These are phyloP conservation scores for Cephus rjabovi DNA, from an alignment of 2,888 invertebrate species.

Conservation along the genomic window DNA sequence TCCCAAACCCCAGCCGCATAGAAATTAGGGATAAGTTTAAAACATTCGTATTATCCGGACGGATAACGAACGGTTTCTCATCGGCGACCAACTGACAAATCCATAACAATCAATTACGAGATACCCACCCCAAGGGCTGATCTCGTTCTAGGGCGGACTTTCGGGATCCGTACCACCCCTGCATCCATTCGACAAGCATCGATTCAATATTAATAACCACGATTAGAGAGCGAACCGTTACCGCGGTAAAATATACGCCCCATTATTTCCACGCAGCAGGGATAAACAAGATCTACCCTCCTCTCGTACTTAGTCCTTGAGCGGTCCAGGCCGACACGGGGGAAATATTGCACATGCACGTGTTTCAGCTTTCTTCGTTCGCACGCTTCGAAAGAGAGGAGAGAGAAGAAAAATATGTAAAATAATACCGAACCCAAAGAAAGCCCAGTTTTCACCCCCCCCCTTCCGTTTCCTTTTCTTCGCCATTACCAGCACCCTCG, in stretches of 20 bases:
- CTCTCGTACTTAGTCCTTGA: slow-evolving; percentile 13
- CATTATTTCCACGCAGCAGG: slow-evolving; percentile 35
- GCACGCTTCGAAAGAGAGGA: slow-evolving; percentile 9
- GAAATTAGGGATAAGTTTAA: slow-evolving; percentile 32
- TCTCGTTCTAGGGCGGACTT: background rate
- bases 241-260: slow-evolving; percentile 42
- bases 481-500: background rate
- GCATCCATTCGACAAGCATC: slow-evolving; percentile 27
- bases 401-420: background rate
- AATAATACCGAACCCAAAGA: background rate
- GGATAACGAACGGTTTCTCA: slow-evolving; percentile 17
- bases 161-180: slow-evolving; percentile 13
- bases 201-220: slow-evolving; percentile 60
- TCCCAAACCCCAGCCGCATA: slow-evolving; percentile 18
- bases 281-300: slow-evolving; percentile 34
- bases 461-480: background rate
- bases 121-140: slow-evolving; percentile 25
- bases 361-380: slow-evolving; percentile 21
- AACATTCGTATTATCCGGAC: slow-evolving; percentile 32
- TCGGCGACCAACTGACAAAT: slow-evolving; percentile 45
- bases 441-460: background rate
- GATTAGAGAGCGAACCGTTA: slow-evolving; percentile 39
- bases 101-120: slow-evolving; percentile 53
- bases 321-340: slow-evolving; percentile 12
- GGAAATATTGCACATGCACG: slow-evolving; percentile 19